Evolutionary conservation across 2,888 invertebrate species (phyloP).

Genomic region (Drosophila acutilabella): DNA sequence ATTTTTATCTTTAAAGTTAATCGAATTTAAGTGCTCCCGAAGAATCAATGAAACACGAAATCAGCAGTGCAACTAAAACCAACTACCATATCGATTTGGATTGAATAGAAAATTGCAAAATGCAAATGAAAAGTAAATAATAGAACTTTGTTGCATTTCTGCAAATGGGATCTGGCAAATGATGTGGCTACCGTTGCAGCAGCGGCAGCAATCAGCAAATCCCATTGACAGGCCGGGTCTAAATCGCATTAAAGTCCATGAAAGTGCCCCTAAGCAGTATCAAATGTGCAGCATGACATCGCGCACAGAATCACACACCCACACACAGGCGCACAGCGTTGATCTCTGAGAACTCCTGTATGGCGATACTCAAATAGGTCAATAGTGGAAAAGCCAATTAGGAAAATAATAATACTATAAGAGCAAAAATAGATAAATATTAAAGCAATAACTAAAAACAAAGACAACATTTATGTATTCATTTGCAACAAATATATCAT

Average conservation of each 20-base stretch:
- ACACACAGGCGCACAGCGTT: background rate
- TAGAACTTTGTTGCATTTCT: constrained; percentile 45
- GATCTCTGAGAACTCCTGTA: constrained; percentile 10
- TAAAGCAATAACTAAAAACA: background rate
- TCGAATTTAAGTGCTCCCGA: too few species aligned
- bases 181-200: constrained; percentile 61
- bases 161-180: constrained; percentile 58
- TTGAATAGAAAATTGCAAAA: constrained; percentile 56
- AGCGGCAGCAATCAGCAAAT: constrained; percentile 67
- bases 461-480: background rate
- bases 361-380: constrained; percentile 12
- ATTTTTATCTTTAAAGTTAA: too few species aligned
- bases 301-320: constrained; percentile 1
- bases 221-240: constrained; percentile 42
- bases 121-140: constrained; percentile 68
- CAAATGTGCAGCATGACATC: constrained; percentile 37
- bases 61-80: constrained; percentile 52
- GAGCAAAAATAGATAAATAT: constrained; percentile 5
- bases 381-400: constrained; percentile 16
- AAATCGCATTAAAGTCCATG: constrained; percentile 63
- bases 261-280: constrained; percentile 50
- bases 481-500: background rate
- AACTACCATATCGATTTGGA: constrained; percentile 19
- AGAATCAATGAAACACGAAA: constrained; percentile 40
- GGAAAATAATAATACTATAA: constrained; percentile 19